These are phyloP conservation scores for Luperina testacea DNA, from an alignment of 2,888 invertebrate genomes.

Conservation along the genomic window DNA sequence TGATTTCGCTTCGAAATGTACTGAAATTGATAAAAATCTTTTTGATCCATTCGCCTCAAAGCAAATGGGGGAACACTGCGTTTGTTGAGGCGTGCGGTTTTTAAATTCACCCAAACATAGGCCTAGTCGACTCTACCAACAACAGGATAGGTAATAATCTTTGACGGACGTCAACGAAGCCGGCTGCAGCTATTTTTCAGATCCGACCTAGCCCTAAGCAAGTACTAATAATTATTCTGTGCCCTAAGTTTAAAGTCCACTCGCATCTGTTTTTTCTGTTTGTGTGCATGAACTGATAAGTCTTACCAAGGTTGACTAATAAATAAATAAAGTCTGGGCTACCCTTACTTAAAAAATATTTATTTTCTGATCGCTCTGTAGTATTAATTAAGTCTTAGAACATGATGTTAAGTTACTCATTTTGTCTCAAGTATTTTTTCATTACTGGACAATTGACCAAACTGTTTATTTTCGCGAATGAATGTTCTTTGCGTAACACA, in stretches of 20 bases:
- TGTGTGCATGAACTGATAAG: not conserved
- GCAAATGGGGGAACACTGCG: slow-evolving; percentile 39
- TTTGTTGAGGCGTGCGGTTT: slow-evolving; percentile 31
- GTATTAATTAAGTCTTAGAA: not conserved
- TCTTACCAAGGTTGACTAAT: not conserved
- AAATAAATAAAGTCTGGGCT: not conserved
- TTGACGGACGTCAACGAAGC: not conserved
- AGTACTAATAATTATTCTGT: too few relatives aligned
- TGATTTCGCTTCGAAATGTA: slow-evolving; percentile 42
- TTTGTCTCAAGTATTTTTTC: not conserved
- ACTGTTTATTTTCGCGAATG: not conserved
- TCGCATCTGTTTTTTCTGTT: not conserved
- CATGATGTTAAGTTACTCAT: not conserved
- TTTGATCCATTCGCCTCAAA: slow-evolving; percentile 60
- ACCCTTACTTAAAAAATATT: not conserved
- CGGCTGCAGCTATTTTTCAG: not conserved
- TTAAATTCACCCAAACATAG: slow-evolving; percentile 43
- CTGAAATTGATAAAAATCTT: slow-evolving; percentile 66
- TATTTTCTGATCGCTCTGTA: not conserved
- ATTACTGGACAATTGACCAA: not conserved
- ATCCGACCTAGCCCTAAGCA: not conserved
- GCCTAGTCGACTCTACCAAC: not conserved
- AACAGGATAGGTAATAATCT: not conserved
- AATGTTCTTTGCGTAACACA: not conserved
- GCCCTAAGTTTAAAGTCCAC: not conserved